Base-by-base conservation (phyloP, 1,140 invertebrate genomes). In the Andricus grossulariae region DNA sequence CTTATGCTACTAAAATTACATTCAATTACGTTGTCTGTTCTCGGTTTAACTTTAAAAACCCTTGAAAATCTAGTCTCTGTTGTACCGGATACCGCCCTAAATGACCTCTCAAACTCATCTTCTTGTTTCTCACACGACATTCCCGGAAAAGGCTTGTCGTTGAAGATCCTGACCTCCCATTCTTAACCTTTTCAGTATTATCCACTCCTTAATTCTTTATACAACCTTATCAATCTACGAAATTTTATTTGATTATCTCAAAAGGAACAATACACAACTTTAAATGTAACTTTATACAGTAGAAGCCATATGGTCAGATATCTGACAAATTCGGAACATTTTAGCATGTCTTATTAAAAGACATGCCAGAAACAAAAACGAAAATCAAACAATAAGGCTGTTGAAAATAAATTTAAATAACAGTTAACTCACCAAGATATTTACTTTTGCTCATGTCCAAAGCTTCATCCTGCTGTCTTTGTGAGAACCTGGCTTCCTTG, bases 1-100 rank as follows among this genome's bases (percentile, higher is more conserved):
- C 90, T 91, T 89, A 89, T 90, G 89, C 87, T 90, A 90, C 90
- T 91, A 91, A 91, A 91, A 91, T 91, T 91, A 91, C 86, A 90
- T 88, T 90, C 89, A 88, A 91, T 91, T 89, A 89, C 85, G 85
- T 89, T 91, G 90, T 90, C 89, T 88, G 81, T 81, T 80, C 85
- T 85, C 82, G 85, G 85, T 83, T 88, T 87, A 85, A 85, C 86
- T 88, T 85, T 83, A 87, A 89, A 90, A 90, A 87, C 87, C 77
- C 86, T 89, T 82, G 84, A 88, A 86, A 88, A 87, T 80, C 85
- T 85, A 76, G 85, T 57, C 82, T 78, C 39, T 84, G 82, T 83
- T 85, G 80, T 83, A 83, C 70, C 78, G 79, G 78, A 84, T 84
- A 77, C 74, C 79, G 78, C 77, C 66, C 81, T 79, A 81, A 86